A percentile compares a stretch with the other conserved stretches of the same genome.
Conservation (phyloP, 2,797 vertebrate genomes). For the Pipistrellus pipistrellus region DNA sequence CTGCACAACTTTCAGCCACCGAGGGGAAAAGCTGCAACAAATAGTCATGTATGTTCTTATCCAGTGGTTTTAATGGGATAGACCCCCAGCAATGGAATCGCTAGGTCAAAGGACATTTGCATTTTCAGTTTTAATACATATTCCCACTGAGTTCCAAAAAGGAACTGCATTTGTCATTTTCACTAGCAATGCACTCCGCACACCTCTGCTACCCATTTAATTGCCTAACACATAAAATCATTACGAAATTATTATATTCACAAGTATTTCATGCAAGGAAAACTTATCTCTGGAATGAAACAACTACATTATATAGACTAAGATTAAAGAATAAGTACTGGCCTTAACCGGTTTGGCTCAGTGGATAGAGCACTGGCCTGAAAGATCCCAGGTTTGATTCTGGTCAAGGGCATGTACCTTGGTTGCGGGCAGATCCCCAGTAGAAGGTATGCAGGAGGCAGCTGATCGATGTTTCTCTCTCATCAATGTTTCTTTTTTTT, state of each 20-base stretch:
- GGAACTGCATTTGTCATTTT: background rate
- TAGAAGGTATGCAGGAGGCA: no score
- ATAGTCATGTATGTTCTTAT: background rate
- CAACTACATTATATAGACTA: background rate
- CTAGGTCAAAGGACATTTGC: background rate
- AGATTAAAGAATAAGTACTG: background rate
- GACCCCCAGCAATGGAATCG: background rate
- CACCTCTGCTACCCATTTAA: background rate
- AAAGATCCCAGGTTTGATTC: no score
- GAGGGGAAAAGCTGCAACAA: background rate
- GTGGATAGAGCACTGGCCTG: no score
- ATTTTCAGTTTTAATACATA: background rate
- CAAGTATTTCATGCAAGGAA: conserved; percentile 34
- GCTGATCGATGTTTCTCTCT: no score
- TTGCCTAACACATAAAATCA: background rate
- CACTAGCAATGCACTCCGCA: background rate
- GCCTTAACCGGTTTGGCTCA: no score
- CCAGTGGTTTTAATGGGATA: background rate
- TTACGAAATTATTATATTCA: background rate
- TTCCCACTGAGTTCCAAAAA: background rate
- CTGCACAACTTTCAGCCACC: background rate
- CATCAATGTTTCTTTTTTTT: no score
- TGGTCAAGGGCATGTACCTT: no score
- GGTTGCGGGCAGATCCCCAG: no score
- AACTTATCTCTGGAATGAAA: background rate